Base-by-base conservation (phyloP, 2,888 invertebrate genomes). In the Callyntrura guangdongensis region DNA sequence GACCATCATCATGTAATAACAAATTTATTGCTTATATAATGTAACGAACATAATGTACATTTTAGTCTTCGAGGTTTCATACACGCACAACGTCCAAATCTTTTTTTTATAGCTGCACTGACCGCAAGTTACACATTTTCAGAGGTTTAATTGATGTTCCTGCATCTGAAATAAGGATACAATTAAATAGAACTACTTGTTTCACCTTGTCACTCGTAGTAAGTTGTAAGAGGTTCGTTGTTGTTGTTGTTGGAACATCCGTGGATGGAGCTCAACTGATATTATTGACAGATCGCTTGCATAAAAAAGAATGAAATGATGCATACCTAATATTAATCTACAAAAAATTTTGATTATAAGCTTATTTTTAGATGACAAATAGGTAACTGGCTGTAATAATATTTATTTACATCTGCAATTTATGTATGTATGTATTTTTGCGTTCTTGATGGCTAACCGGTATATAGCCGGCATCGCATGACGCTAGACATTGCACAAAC, bases 1-100 rank as follows among this genome's bases (percentile, higher is more conserved):
- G 56, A 25, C 81, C 59, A 59, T 45, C 53, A 84, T 69, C 53
- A 17, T 85, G 69, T 53, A 53, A 72, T 85, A 72, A 67, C 49
- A 74, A 74, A 81, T 81, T 81, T 59, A 81, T 53, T 17, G 59
- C 53, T 69, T 25, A 69, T 56, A 56, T 72, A 72, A 83, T 83
- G 27, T 36, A 36, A 36, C 36, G 2, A 4, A 36, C 67, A 47
- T 36, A 36, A 36, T 6, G 2, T 36, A 36, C 67, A 47, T 64
- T 85, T 85, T 36, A 72, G 36, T 72, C 59, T 69, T 69, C 22
- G 22, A 74, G 22, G 22, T 45, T 82, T 45, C 45, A 59, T 59
- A 82, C n/a, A 36, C 6, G 11, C 53, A 53, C 22, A 9, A 22
- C 12, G 8, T 20, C 9, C 64, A 64, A 36, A 64, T 64, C 20